Conservation (phyloP, 2,797 vertebrate genomes). For the Characodon lateralis region DNA sequence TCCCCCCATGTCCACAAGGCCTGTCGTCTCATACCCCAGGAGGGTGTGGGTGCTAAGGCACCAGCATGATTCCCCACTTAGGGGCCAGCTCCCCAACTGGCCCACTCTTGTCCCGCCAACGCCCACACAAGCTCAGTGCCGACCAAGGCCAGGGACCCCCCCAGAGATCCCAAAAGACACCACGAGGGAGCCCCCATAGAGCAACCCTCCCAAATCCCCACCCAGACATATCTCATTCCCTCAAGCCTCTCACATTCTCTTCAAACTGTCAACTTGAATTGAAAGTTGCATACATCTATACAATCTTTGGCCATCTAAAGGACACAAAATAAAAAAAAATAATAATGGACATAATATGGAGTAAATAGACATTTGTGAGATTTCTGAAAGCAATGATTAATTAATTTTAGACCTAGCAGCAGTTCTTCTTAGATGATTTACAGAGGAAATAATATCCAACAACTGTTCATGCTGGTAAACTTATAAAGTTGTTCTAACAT, state of each 20-base stretch:
- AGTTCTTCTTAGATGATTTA: background rate
- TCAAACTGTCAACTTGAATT: background rate
- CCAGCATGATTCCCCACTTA: no score
- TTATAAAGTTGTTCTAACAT: background rate
- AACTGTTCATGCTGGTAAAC: background rate
- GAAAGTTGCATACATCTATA: background rate
- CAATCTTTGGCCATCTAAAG: background rate
- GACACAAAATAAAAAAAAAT: background rate
- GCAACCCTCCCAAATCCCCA: no score
- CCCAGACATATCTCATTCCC: no score
- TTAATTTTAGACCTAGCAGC: background rate
- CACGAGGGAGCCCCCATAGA: no score
- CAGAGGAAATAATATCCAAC: background rate
- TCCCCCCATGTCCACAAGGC: no score
- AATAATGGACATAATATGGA: background rate
- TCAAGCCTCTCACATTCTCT: background rate
- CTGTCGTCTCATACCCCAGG: no score
- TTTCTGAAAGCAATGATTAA: background rate
- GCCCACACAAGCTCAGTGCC: no score
- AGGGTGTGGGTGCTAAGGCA: no score
- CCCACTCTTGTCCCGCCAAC: no score
- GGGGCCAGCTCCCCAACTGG: no score
- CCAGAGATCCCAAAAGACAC: no score
- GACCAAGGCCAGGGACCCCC: no score
- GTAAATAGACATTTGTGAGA: background rate